phyloP scores from a whole-genome alignment of 2,113 vertebrate genomes.

The Microtus oregoni region DNA sequence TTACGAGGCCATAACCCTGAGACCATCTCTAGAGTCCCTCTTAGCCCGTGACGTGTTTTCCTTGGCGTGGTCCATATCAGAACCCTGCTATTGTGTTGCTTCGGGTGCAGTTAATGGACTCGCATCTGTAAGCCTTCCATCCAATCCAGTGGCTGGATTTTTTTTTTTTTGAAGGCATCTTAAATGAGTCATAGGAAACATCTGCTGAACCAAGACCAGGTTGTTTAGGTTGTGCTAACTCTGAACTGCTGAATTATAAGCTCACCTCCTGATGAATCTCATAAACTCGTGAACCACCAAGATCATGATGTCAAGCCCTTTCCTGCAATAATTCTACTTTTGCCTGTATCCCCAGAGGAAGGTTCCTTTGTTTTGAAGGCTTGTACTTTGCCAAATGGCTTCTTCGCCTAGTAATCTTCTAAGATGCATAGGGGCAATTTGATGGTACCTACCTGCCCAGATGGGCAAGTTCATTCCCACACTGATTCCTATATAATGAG shows the following conservation, averaged over 20 bases:
- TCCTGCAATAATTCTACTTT: conserved; percentile 37
- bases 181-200: conserved; percentile 36
- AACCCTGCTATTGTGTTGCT: not conserved
- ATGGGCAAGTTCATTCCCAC: not conserved
- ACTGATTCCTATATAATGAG: not conserved
- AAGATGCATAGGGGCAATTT: not conserved
- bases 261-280: conserved; percentile 1
- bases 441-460: not conserved
- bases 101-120: not conserved
- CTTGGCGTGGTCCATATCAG: not conserved
- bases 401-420: conserved; percentile 16
- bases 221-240: conserved; percentile 46
- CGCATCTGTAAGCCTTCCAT: not conserved
- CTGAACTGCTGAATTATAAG: conserved; percentile 30
- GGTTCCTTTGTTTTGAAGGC: not conserved
- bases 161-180: conserved; percentile 15
- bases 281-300: not conserved
- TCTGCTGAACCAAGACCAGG: not conserved
- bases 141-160: not conserved
- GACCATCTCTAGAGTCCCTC: not conserved
- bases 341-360: conserved; percentile 20
- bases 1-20: not conserved
- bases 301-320: not conserved
- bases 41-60: not conserved
- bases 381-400: not conserved